Percentiles rank a stretch among this genome's conserved stretches.
Evolutionary conservation across 2,113 vertebrate genomes (phyloP).

Genomic region (Leucosticte australis): DNA sequence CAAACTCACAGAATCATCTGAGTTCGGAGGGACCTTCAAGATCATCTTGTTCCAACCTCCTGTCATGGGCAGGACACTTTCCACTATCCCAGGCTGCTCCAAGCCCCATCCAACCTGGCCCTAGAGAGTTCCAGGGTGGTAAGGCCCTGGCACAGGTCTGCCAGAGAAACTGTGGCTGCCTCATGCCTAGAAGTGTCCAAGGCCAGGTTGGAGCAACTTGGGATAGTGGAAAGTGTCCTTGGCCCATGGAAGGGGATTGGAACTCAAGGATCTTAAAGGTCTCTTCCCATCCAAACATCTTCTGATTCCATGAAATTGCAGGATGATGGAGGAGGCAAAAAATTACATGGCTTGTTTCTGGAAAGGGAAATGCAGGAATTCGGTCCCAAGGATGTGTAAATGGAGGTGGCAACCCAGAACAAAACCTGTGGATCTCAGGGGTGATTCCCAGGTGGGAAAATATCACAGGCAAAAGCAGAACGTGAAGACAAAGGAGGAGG

Average conservation of each 20-base stretch:
- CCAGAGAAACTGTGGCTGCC: neutral
- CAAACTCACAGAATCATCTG: neutral
- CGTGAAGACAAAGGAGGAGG: neutral
- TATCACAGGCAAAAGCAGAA: neutral
- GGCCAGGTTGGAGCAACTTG: neutral
- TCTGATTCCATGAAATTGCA: neutral
- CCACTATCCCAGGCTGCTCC: neutral
- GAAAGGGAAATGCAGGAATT: neutral
- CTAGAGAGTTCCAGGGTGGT: neutral
- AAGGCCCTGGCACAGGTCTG: neutral
- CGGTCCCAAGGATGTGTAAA: neutral
- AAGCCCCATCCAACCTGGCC: neutral
- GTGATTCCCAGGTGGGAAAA: neutral
- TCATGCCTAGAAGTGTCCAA: neutral
- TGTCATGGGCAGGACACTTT: accelerated
- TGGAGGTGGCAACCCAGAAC: neutral
- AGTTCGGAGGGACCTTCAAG: neutral
- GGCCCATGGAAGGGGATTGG: neutral
- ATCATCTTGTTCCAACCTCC: neutral
- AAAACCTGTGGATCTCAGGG: neutral
- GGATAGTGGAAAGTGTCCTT: neutral
- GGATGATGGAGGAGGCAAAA: neutral
- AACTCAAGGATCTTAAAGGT: neutral
- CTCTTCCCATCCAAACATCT: neutral
- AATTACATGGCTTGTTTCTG: neutral